Percentiles rank a stretch among this genome's conserved stretches.
Evolutionary conservation across 2,888 invertebrate species (phyloP).

Genomic region (Bhutanitis thaidina): DNA sequence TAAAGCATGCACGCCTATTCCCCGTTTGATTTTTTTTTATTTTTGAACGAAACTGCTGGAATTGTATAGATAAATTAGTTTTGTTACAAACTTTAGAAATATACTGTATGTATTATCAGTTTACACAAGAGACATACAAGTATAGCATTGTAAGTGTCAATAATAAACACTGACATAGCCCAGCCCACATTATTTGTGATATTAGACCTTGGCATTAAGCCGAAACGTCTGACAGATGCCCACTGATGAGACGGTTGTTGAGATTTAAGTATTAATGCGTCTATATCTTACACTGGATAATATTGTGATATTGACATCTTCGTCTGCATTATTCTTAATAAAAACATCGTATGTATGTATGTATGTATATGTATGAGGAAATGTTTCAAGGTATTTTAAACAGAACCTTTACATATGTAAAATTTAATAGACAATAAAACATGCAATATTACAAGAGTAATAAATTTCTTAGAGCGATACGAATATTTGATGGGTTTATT

Average conservation of each 20-base stretch:
- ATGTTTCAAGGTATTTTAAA: slow-evolving; percentile 6
- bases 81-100: too few species aligned
- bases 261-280: slow-evolving; percentile 58
- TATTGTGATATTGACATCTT: slow-evolving; percentile 35
- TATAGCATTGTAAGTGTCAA: slow-evolving; percentile 29
- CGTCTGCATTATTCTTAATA: not conserved
- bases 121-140: not conserved
- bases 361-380: too few species aligned
- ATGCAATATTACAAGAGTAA: not conserved
- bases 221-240: slow-evolving; percentile 55
- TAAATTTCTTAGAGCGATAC: too few species aligned
- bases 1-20: not conserved
- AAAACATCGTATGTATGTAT: not conserved
- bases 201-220: slow-evolving; percentile 65
- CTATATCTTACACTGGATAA: slow-evolving; percentile 45
- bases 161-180: slow-evolving; percentile 53
- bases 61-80: too few species aligned
- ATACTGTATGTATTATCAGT: too few species aligned
- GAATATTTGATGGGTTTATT: too few species aligned
- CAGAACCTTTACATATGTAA: not conserved
- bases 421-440: not conserved
- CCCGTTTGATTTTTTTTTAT: too few species aligned
- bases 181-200: slow-evolving; percentile 55
- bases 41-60: too few species aligned
- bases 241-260: slow-evolving; percentile 56